phyloP scores from a whole-genome alignment of 2,888 invertebrate species.

The Dicyrtomina minuta region DNA sequence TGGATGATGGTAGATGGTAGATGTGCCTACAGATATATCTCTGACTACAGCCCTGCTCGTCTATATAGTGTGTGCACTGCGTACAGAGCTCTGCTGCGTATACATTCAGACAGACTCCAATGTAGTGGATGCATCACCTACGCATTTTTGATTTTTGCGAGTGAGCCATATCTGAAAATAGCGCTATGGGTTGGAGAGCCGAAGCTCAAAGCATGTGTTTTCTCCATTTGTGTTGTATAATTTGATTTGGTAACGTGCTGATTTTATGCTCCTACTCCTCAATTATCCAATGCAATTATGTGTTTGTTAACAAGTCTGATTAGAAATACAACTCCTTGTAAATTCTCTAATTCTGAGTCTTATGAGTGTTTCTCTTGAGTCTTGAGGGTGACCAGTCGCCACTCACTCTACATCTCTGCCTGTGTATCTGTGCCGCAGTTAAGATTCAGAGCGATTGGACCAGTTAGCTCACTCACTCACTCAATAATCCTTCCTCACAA shows the following conservation, averaged over 20 bases:
- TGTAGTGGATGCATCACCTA: constrained; percentile 45
- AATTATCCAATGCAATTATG: constrained; percentile 32
- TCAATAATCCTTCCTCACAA: not conserved
- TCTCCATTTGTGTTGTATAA: constrained; percentile 1
- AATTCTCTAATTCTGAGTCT: not conserved
- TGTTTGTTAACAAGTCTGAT: constrained; percentile 32
- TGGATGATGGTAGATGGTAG: not conserved
- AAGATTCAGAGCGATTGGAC: not conserved
- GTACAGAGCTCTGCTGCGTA: no score
- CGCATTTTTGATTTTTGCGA: constrained; percentile 46
- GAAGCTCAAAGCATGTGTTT: constrained; percentile 23
- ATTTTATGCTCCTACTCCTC: constrained; percentile 27
- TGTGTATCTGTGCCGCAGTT: not conserved
- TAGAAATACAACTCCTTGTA: constrained; percentile 18
- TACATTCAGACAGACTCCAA: no score
- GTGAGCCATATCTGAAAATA: constrained; percentile 54
- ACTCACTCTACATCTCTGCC: not conserved
- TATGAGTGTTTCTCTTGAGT: not conserved
- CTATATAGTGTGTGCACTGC: not conserved
- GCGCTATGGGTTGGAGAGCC: constrained; percentile 7
- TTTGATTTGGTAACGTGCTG: constrained; percentile 5
- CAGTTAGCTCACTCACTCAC: not conserved
- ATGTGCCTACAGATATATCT: no score
- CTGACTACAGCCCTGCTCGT: not conserved
- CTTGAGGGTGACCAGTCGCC: no score